Evolutionary conservation across 30 jellyfish, hydroid and myxozoan species (phyloP).

Genomic region (Rhopilema esculentum): DNA sequence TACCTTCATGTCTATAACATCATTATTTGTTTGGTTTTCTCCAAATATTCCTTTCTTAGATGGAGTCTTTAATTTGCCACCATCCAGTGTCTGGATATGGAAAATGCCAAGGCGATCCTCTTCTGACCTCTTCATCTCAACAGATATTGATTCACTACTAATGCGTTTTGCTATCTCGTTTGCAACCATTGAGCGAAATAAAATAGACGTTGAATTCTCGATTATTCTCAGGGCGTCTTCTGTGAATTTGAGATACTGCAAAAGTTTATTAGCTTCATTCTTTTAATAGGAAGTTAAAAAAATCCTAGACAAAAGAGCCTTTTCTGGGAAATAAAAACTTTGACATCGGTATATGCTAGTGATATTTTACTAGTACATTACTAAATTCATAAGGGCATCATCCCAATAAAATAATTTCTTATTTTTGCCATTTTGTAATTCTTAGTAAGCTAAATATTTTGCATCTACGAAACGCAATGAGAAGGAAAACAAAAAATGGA

Average conservation of each 20-base stretch:
- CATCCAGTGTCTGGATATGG: conserved; percentile 1
- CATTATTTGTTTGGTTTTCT: neutral
- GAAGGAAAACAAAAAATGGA: neutral
- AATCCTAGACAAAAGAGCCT: too few species aligned
- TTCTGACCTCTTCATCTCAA: conserved; percentile 29
- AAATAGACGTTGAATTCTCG: conserved; percentile 4
- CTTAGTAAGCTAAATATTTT: too few species aligned
- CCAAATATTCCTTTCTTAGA: neutral
- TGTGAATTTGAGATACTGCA: conserved; percentile 16
- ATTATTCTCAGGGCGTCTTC: conserved; percentile 8
- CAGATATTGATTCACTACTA: conserved; percentile 16
- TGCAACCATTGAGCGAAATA: conserved; percentile 33
- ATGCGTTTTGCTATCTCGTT: conserved; percentile 42
- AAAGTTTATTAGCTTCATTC: neutral
- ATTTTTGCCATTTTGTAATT: too few species aligned
- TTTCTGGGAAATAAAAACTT: too few species aligned
- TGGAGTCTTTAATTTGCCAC: conserved; percentile 28
- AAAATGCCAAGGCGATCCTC: neutral
- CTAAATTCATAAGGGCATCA: too few species aligned
- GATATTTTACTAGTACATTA: too few species aligned
- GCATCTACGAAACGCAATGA: too few species aligned
- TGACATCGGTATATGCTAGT: too few species aligned
- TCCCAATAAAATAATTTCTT: too few species aligned
- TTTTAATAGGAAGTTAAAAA: neutral
- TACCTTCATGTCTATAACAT: conserved; percentile 20